Base-by-base conservation (phyloP, 92 coral and sea anemone genomes). In the Epizoanthus rinbou region DNA sequence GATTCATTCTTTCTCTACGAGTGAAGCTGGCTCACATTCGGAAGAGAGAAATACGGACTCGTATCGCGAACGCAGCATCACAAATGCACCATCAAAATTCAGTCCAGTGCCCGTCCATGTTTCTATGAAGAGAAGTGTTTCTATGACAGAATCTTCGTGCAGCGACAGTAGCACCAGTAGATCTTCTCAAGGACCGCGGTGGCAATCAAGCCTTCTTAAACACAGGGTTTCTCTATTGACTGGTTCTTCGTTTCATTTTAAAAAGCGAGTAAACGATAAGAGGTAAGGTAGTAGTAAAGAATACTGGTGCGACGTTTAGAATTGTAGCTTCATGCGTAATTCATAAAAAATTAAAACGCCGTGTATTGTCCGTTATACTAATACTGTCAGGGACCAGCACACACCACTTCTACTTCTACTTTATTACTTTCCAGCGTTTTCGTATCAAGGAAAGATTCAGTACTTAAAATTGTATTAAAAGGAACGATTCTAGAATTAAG, bases 1-100 rank as follows among this genome's bases (percentile, higher is more conserved):
- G 54, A 72, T 90, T 88, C 94, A 89, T 83, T 97, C 98, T 5
- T 84, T 94, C 39, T 94, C 99, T 3, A 88, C 91, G 72, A 86
- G 93, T 16, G 89, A 91, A 37, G 92, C 95, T 65, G 31, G 65
- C 45, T 57, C 63, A n/a, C 75, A 64, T 25, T 79, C 83, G 8
- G 72, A 63, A n/a, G 69, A 43, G 22, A 57, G 69, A 74, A 69
- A 68, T 22, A 59, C 62, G 31, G 71, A 59, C 31, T 13, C 60
- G 52, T 62, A 2, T 41, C 66, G 52, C 28, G 82, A 78, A n/a
- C 52, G 68, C 50, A 58, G 68, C 52, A 31, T 31, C n/a, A 81
- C 15, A 7, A 81, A 56, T 47, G 24, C 47, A 14, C n/a, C 85
- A 50, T 50, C 54, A 50, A 50, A 50, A 50, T 13, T 9, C 16